A percentile compares a stretch with the other conserved stretches of the same genome.
phyloP scores from a whole-genome alignment of 2,888 invertebrate genomes.

The Sussaba pulchella region DNA sequence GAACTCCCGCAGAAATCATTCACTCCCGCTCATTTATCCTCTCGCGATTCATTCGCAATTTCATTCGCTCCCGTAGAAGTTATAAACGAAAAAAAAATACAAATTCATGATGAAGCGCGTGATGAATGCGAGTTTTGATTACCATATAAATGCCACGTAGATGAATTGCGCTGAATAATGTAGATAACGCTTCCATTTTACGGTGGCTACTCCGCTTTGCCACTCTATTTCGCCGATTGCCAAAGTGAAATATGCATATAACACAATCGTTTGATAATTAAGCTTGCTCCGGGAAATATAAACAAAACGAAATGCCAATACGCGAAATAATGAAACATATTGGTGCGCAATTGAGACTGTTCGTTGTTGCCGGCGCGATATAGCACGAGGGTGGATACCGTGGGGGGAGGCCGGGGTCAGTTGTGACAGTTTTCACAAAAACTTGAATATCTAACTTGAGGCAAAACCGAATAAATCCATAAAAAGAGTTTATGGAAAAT shows the following conservation, averaged over 20 bases:
- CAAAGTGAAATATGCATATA: constrained; percentile 1
- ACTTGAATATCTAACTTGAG: too few species aligned
- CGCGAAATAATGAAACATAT: constrained; percentile 19
- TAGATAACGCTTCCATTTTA: neutral
- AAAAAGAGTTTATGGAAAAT: too few species aligned
- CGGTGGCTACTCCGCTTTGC: neutral
- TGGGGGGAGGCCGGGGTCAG: too few species aligned
- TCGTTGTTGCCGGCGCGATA: neutral
- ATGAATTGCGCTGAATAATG: neutral
- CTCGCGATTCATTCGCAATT: too few species aligned
- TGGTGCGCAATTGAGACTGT: neutral
- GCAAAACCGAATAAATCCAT: too few species aligned
- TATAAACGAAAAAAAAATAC: too few species aligned
- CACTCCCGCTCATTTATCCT: too few species aligned
- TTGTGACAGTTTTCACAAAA: too few species aligned
- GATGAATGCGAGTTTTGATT: neutral
- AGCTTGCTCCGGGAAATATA: neutral
- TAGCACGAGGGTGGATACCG: too few species aligned
- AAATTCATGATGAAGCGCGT: too few species aligned
- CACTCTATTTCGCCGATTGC: neutral
- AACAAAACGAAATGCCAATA: constrained; percentile 23
- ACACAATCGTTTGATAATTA: neutral
- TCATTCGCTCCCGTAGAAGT: too few species aligned
- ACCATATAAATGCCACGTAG: neutral
- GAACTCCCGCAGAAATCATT: too few species aligned